Evolutionary conservation across 2,797 vertebrate genomes (phyloP).

Genomic region (Pseudocheirus occidentalis): DNA sequence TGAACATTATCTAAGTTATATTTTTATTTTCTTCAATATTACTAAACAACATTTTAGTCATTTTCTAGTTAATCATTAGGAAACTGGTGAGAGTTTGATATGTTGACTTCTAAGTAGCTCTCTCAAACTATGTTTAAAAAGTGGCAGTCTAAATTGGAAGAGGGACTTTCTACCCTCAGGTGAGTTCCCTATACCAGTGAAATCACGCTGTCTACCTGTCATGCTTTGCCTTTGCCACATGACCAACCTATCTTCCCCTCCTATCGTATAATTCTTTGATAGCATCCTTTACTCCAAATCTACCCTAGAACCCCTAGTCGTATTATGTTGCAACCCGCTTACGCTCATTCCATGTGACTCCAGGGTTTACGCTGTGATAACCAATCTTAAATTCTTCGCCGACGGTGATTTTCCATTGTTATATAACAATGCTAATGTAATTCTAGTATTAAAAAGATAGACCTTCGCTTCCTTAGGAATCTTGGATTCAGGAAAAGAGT

Average conservation of each 20-base stretch:
- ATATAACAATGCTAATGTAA: neutral
- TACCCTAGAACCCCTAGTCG: neutral
- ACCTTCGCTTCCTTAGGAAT: neutral
- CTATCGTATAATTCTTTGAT: neutral
- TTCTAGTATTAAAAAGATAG: neutral
- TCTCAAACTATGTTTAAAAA: neutral
- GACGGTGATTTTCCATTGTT: neutral
- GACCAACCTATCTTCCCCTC: neutral
- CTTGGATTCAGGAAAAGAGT: neutral
- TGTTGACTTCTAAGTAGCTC: neutral
- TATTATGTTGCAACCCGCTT: neutral
- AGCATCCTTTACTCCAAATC: neutral
- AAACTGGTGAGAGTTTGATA: neutral
- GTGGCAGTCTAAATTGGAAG: neutral
- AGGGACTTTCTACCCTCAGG: neutral
- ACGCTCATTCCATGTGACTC: neutral
- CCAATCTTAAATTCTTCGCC: neutral
- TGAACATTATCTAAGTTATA: neutral
- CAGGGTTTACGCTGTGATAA: neutral
- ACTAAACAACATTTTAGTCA: neutral
- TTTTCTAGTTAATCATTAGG: neutral
- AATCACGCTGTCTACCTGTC: neutral
- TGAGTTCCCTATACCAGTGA: neutral
- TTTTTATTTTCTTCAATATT: neutral
- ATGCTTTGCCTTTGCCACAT: neutral